Percentiles rank a stretch among this genome's conserved stretches.
These are phyloP conservation scores for Cephonodes hylas DNA, from an alignment of 2,888 invertebrate species.

Conservation along the genomic window DNA sequence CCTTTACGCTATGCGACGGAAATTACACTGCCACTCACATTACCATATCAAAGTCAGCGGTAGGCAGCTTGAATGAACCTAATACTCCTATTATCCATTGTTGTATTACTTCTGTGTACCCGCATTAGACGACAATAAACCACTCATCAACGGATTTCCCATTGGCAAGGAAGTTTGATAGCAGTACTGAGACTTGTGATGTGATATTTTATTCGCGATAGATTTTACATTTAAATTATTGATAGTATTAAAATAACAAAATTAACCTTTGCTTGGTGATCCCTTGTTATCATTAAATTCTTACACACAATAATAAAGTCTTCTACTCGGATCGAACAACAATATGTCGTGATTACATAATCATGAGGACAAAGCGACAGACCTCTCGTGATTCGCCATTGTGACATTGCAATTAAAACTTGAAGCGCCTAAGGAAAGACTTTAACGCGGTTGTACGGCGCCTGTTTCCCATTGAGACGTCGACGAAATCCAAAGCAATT, in stretches of 20 bases:
- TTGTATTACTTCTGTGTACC: background rate
- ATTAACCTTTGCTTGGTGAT: background rate
- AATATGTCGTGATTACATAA: background rate
- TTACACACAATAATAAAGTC: background rate
- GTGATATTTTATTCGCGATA: background rate
- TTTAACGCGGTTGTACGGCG: constrained; percentile 24
- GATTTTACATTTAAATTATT: background rate
- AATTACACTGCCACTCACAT: constrained; percentile 36
- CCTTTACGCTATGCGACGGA: constrained; percentile 38
- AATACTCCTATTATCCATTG: background rate
- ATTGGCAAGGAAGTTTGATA: background rate
- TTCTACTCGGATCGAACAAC: background rate
- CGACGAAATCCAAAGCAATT: constrained; percentile 29
- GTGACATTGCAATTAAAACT: constrained; percentile 10
- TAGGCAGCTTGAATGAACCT: constrained; percentile 2
- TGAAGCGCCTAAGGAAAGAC: constrained; percentile 22
- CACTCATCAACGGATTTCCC: constrained; percentile 12
- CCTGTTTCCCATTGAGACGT: constrained; percentile 20
- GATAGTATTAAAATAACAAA: no score
- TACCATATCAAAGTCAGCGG: constrained; percentile 17
- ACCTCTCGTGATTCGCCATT: background rate
- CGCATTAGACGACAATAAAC: background rate
- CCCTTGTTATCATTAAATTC: background rate
- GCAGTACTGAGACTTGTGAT: background rate
- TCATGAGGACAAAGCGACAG: background rate